phyloP scores from a whole-genome alignment of 2,888 invertebrate species.

The Altica lythri region DNA sequence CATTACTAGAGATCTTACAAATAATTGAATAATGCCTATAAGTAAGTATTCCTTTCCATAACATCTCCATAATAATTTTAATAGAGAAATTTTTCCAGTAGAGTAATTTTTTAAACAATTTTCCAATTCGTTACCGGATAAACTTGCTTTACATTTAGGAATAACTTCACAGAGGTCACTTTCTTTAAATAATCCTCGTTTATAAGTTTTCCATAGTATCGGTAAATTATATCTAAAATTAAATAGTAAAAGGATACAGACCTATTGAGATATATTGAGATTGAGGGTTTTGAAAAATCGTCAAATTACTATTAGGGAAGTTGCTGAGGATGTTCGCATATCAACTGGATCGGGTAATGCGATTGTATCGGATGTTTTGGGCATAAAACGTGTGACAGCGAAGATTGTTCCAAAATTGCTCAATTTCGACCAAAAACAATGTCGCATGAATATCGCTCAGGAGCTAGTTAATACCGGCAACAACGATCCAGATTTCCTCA shows the following conservation, averaged over 20 bases:
- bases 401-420: no score
- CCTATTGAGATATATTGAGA: no score
- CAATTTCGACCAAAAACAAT: no score
- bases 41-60: constrained; percentile 42
- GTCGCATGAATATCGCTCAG: no score
- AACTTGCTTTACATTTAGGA: constrained; percentile 49
- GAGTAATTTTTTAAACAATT: constrained; percentile 40
- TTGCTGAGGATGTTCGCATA: neutral
- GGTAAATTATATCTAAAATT: constrained; percentile 63
- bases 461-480: no score
- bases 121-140: constrained; percentile 46
- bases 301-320: neutral
- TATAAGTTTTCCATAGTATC: constrained; percentile 65
- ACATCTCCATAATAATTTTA: constrained; percentile 39
- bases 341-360: neutral
- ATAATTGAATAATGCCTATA: constrained; percentile 38
- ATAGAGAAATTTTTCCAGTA: constrained; percentile 33
- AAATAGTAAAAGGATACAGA: no score
- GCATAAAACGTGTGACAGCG: no score
- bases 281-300: neutral
- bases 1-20: constrained; percentile 38
- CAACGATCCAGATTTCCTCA: no score
- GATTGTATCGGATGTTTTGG: neutral
- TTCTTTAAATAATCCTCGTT: constrained; percentile 64
- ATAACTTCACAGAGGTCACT: constrained; percentile 64